Conservation (phyloP, 2,113 vertebrate genomes). For the Gambusia holbrooki region DNA sequence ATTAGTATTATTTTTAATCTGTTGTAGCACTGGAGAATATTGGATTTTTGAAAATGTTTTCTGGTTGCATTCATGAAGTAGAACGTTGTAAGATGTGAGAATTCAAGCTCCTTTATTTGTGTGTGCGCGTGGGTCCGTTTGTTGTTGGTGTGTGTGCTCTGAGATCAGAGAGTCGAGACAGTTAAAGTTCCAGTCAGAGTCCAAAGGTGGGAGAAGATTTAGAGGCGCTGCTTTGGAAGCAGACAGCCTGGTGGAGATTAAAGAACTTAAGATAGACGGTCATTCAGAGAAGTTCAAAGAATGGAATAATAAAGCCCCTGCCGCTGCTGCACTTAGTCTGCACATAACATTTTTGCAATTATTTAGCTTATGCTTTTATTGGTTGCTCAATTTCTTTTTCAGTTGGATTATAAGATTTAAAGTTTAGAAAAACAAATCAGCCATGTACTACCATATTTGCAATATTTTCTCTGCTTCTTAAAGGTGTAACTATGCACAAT, state of each 20-base stretch:
- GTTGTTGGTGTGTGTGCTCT: conserved; percentile 2
- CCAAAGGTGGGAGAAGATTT: conserved; percentile 62
- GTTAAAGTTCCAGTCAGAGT: conserved; percentile 59
- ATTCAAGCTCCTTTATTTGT: background rate
- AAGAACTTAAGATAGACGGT: conserved; percentile 67
- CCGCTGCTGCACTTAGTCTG: conserved; percentile 17
- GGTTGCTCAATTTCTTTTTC: background rate
- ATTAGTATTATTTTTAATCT: background rate
- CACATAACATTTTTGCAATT: conserved; percentile 5
- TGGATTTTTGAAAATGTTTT: background rate
- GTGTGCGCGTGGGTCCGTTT: background rate
- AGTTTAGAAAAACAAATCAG: background rate
- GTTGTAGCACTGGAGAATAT: background rate
- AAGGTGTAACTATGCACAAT: background rate
- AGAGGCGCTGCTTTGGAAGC: conserved; percentile 60
- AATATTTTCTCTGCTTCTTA: background rate
- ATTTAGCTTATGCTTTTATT: background rate
- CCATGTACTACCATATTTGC: background rate
- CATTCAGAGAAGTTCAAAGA: conserved; percentile 68
- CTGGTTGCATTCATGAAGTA: background rate
- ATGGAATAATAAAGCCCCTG: conserved; percentile 29
- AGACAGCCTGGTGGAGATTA: conserved; percentile 68
- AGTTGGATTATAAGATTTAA: background rate
- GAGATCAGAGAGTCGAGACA: conserved; percentile 59
- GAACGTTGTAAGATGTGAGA: background rate